Base-by-base conservation (phyloP, 2,797 vertebrate species). In the Galaxias olidus region DNA sequence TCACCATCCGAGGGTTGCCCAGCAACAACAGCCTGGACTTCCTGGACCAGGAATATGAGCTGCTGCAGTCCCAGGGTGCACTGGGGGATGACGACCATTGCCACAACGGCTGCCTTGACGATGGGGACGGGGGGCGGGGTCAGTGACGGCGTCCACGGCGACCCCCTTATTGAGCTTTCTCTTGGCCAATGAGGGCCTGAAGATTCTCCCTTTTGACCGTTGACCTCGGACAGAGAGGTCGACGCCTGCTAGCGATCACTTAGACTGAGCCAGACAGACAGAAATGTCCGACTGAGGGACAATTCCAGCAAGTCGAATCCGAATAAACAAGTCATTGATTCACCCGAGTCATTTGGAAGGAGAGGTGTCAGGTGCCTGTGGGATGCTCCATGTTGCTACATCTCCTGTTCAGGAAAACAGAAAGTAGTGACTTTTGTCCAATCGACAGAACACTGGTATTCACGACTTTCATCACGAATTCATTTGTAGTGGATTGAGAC, bases 21-120 rank as follows among this genome's bases (percentile, higher is more conserved):
- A 98, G 96, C 82, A 96, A 98, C 94, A 98, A 98, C 87, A 98
- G 96, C 1, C 84, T 99, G 81, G 97, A 99, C 91, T 98, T 99
- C 70, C 83, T 99, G 86, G 96, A 98, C 12, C 96, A 98, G 76
- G 96, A 97, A 59, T 96, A 96, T 0, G 95, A 96, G 84, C 92
- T 95, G 20, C 92, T 94, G 48, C 89, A 92, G 76, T 83, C 86
- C 1, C 89, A 95, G 80, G 90, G 88, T 0, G 91, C 90, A 12
- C 91, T 92, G 10, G 90, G 90, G 56, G 92, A 89, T 0, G 90
- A 91, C 1, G 80, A 86, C 76, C 88, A 89, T 76, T 89, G 88
- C 75, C 76, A 92, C 85, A 98, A 98, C 0, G 96, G 96, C 57
- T 96, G 94, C 86, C 84, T 93, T 70, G 90, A 92, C 3, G 85